A percentile compares a stretch with the other conserved stretches of the same genome.
These are phyloP conservation scores for Poeciliopsis occidentalis DNA, from an alignment of 2,113 vertebrate species.

Conservation along the genomic window DNA sequence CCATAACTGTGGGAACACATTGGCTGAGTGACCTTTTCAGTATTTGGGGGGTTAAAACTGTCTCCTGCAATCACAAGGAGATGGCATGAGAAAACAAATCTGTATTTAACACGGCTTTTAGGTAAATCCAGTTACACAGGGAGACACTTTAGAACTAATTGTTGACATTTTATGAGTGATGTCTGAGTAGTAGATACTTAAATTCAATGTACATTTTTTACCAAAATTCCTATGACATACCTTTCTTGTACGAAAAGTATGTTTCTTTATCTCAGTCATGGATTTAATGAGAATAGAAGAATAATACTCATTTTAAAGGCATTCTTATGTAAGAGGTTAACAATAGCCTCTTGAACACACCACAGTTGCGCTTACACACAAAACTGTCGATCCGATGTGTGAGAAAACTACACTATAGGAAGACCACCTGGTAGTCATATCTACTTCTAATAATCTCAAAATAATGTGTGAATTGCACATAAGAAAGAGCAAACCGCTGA, in stretches of 20 bases:
- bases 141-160: too few species aligned
- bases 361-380: constrained; percentile 10
- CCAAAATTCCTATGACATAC: neutral
- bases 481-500: constrained; percentile 25
- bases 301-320: constrained; percentile 21
- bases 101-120: too few species aligned
- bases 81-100: too few species aligned
- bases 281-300: neutral
- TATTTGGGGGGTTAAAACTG: too few species aligned
- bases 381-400: constrained; percentile 35
- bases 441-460: constrained; percentile 53
- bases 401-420: constrained; percentile 41
- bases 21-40: too few species aligned
- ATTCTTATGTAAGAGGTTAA: constrained; percentile 6
- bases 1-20: too few species aligned
- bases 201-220: too few species aligned
- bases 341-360: constrained; percentile 22
- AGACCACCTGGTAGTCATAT: constrained; percentile 55
- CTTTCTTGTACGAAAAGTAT: neutral
- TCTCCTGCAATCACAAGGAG: too few species aligned
- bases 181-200: too few species aligned
- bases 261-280: neutral
- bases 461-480: constrained; percentile 45
- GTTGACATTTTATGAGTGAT: too few species aligned
- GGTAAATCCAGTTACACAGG: too few species aligned